These are phyloP conservation scores for Acleris literana DNA, from an alignment of 2,888 invertebrate genomes.

Conservation along the genomic window DNA sequence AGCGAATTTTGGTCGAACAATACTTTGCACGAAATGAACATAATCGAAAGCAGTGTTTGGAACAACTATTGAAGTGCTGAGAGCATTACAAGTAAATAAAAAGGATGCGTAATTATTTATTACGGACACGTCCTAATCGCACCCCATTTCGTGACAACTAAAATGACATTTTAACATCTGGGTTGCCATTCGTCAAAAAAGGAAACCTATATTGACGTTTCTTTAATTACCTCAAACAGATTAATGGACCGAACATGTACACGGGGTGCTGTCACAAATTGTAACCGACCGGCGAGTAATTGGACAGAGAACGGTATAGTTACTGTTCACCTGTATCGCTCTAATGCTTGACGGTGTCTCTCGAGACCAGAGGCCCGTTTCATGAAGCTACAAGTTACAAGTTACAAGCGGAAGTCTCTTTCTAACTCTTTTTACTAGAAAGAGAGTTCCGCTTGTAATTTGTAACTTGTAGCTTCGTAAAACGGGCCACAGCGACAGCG, in stretches of 20 bases:
- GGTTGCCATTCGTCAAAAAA: slow-evolving; percentile 6
- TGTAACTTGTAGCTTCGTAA: no score
- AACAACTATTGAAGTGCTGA: slow-evolving; percentile 65
- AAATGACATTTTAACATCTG: slow-evolving; percentile 48
- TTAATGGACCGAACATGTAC: background rate
- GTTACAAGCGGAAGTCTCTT: no score
- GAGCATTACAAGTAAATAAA: slow-evolving; percentile 75
- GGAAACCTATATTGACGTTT: background rate
- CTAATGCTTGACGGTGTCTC: no score
- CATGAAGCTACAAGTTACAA: no score
- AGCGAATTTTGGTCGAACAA: slow-evolving; percentile 68
- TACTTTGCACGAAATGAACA: slow-evolving; percentile 72
- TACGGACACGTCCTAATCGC: slow-evolving; percentile 65
- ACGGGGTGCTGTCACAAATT: no score
- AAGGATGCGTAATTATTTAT: slow-evolving; percentile 60
- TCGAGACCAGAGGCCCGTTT: no score
- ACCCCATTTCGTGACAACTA: slow-evolving; percentile 65
- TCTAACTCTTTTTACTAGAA: no score
- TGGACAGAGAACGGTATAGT: no score
- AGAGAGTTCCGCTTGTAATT: no score
- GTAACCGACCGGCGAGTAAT: no score
- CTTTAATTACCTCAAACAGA: slow-evolving; percentile 12
- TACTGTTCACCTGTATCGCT: no score
- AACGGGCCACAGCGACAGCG: no score
- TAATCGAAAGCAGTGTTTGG: slow-evolving; percentile 70